Evolutionary conservation across 1,140 invertebrate species (phyloP), one percentile per base, ranked within the genome.

Genomic region (Rhyacophila brunnea): DNA sequence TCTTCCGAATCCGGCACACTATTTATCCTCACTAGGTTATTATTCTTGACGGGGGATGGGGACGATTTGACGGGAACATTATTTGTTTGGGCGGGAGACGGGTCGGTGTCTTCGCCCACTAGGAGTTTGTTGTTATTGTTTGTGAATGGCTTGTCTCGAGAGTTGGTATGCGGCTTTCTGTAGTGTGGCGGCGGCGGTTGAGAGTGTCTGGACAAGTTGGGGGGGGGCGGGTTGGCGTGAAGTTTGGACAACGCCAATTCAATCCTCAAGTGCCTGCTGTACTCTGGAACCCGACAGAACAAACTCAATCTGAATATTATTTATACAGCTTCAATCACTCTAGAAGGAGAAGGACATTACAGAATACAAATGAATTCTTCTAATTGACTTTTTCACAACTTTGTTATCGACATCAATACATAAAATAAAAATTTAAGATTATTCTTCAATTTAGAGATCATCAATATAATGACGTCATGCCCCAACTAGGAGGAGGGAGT

Each of bases 61-160:
- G 23, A 28, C 3, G 23, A 5, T 3, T 28, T 28, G 23, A 28
- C 23, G 9, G 23, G 9, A 28, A 28, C 9, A 28, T 28, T 28
- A 28, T 28, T 10, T 2, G 13, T 5, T 45, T 45, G 43, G 6
- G 2, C 11, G 18, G 43, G 43, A 5, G 6, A 6, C 18, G 13
- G 43, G 5, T 19, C 15, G 6, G n/a, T 2, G 15, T 48, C 38
- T 3, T 46, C 55, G 10, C 55, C 55, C 11, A 57, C 55, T 4
- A 57, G 38, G n/a, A 57, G 13, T 50, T 60, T 60, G 32, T 60
- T 60, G 50, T 64, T 60, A 28, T 58, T 63, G 17, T 47, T 35
- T 1, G 13, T 47, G 19, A 54, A 58, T 9, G 50, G n/a, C 32
- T 50, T 51, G 36, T 59, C 38, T 10, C 34, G 19, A n/a, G 17